A percentile compares a stretch with the other conserved stretches of the same genome.
Conservation (phyloP, 2,888 invertebrate species). For the Dinocampus coccinellae region DNA sequence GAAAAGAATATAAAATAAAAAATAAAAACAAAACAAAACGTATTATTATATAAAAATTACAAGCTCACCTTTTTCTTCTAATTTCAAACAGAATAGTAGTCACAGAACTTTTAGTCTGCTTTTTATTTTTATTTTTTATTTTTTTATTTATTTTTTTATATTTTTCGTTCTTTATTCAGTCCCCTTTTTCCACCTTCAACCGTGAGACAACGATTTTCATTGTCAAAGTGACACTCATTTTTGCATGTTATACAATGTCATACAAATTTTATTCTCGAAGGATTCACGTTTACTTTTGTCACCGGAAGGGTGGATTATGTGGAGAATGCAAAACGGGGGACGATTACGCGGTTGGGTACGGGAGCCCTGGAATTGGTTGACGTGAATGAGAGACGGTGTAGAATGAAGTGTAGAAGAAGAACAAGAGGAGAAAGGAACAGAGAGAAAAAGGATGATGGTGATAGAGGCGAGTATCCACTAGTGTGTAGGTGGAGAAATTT, state of each 20-base stretch:
- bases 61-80: neutral
- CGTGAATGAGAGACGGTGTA: conserved; percentile 15
- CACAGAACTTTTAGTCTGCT: neutral
- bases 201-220: neutral
- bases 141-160: neutral
- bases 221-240: neutral
- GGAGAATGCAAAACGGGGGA: conserved; percentile 50
- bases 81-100: neutral
- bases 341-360: conserved; percentile 48
- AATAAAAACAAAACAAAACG: too few relatives aligned
- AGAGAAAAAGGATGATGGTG: neutral
- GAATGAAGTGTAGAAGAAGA: neutral
- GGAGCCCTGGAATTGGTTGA: conserved; percentile 24
- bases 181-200: neutral
- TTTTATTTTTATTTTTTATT: neutral
- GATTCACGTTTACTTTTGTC: conserved; percentile 35
- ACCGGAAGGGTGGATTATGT: conserved; percentile 45
- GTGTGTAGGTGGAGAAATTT: conserved; percentile 50
- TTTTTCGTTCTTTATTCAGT: neutral
- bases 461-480: neutral
- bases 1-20: neutral
- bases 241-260: neutral
- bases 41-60: neutral
- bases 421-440: neutral
- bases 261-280: neutral